Base-by-base conservation (phyloP, 2,113 vertebrate species). In the Mugil cephalus region DNA sequence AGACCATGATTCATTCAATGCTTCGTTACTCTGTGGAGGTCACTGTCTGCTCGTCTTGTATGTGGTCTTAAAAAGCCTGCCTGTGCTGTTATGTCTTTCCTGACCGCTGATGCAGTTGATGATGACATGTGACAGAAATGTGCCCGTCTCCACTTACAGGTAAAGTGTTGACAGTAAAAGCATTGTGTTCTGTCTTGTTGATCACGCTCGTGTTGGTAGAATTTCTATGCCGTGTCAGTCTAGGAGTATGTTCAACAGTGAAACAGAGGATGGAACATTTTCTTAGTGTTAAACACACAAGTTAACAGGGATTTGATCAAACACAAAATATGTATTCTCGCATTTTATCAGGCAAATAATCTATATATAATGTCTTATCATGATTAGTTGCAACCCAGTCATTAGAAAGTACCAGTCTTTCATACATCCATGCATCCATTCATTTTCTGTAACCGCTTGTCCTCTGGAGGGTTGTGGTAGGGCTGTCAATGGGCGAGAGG, bases 1-100 rank as follows among this genome's bases (percentile, higher is more conserved):
- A 70, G 79, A 83, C 82, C 74, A 65, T 85, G 67, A 78, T 48
- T 78, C 63, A 76, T 72, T 79, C 74, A 77, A 52, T 50, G 64
- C 71, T 78, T 45, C 43, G 13, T 34, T 51, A 55, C 59, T 69
- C 56, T 45, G 46, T 68, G 38, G 75, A 81, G 72, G 80, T 73
- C 77, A 77, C 62, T 52, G 46, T 74, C 69, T 55, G 30, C 63
- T 68, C 10, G 36, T 80, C 54, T 52, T 47, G 40, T 34, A 36
- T 77, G 35, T 35, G 52, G 36, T 77, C 77, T 76, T 75, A 68
- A 79, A 30, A 73, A 81, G 72, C 68, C 18, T 40, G 17, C 34
- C 38, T 56, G 7, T 56, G 21, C 73, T 63, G 39, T 55, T 21
- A 24, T 45, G 38, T 48, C 58, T 68, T 84, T 77, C 45, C 71